Evolutionary conservation across 2,113 vertebrate species (phyloP), one percentile per base, ranked within the genome.

Genomic region (Cathartes aura): DNA sequence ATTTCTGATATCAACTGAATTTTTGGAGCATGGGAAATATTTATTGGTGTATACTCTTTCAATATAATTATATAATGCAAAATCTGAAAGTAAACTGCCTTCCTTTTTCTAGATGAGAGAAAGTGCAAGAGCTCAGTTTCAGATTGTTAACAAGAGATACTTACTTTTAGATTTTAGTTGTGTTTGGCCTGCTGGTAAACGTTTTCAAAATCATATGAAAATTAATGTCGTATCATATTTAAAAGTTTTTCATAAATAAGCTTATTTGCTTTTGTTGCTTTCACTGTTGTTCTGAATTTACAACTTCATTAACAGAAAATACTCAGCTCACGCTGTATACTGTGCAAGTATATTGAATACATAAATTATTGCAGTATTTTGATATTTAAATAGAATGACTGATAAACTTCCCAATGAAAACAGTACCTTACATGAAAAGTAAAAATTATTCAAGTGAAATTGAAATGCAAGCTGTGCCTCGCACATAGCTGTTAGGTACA

Each of bases 291-390:
- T 92, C 32, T 79, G 56, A 81, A 55, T 92, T 84, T 81, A 42
- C 32, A 40, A 3, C 13, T 81, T 81, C 16, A n/a, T 58, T 75
- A 59, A 29, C 20, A 82, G 55, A 53, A 91, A 84, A 55, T 50
- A 72, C 7, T 40, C 7, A 15, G 11, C 9, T 95, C 10, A 8
- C 0, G 0, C 29, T 83, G 8, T 52, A 12, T 50, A 34, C 14
- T 62, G 5, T 89, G 13, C 11, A 47, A 11, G 18, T 63, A 34
- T 27, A 47, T 2, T 26, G 26, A 66, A 75, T 22, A 9, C 10
- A 11, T n/a, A 67, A 55, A 66, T 60, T 64, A 52, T 12, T 86
- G 22, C 16, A 80, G 29, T 29, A 60, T 81, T 89, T 95, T 91
- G 24, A 4, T 87, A 60, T 36, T 89, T 71, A 52, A 78, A 40